Conservation (phyloP, 2,888 invertebrate genomes). For the Perdita meconis region DNA sequence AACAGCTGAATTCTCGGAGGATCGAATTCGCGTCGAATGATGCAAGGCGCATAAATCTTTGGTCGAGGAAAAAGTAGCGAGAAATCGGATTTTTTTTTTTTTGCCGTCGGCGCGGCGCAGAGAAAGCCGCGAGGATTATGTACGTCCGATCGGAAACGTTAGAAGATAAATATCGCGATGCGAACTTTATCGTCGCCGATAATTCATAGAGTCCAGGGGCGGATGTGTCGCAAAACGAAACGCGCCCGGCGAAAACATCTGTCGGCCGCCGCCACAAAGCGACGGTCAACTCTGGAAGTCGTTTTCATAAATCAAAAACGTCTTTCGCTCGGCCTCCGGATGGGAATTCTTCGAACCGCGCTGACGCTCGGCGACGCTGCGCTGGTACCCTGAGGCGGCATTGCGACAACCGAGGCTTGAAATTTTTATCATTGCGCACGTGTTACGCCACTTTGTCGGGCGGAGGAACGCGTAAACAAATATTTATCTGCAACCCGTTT, state of each 20-base stretch:
- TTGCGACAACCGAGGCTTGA: conserved; percentile 28
- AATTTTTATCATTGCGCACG: not conserved
- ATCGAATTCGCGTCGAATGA: not conserved
- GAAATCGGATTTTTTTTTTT: conserved; percentile 22
- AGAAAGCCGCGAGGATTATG: conserved; percentile 27
- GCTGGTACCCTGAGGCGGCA: conserved; percentile 4
- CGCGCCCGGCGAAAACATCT: not conserved
- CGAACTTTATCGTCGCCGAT: not conserved
- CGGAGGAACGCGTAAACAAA: conserved; percentile 14
- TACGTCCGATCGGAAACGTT: conserved; percentile 2
- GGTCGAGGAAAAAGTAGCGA: conserved; percentile 2
- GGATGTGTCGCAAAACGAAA: not conserved
- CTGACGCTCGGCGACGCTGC: not conserved
- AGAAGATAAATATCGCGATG: conserved; percentile 7
- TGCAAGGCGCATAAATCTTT: conserved; percentile 5
- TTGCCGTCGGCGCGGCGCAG: conserved; percentile 13
- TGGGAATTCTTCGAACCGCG: not conserved
- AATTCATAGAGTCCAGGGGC: not conserved
- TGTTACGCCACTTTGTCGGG: conserved; percentile 30
- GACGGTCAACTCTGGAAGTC: not conserved
- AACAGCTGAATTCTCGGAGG: too few relatives aligned
- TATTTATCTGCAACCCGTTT: conserved; percentile 15
- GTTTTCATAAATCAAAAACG: conserved; percentile 5
- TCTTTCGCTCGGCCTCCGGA: not conserved
- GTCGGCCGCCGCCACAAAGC: not conserved